Evolutionary conservation across 2,888 invertebrate species (phyloP), one percentile per base, ranked within the genome.

Genomic region (Cheilosia grossa): DNA sequence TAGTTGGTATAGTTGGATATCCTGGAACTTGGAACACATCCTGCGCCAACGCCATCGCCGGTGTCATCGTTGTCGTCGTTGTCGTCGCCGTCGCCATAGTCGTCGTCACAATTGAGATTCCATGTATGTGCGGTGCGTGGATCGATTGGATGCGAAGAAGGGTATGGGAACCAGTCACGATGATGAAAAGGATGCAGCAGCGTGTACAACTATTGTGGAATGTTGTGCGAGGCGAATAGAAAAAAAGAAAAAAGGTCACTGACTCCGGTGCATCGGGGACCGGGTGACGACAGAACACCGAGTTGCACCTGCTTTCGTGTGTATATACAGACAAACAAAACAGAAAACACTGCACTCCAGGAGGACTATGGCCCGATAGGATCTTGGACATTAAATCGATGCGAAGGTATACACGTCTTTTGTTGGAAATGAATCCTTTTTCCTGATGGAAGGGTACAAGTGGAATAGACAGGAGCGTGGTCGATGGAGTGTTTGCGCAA

Each of bases 301-400:
- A 54, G 58, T 75, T 80, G 83, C 83, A 83, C 83, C 83, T 83
- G 83, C 83, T 66, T 66, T 80, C 75, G 74, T 80, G 74, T 70
- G 59, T 74, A 56, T 67, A 59, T 61, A 19, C 54, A 63, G 27
- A 63, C 61, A 64, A 73, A 69, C 79, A 69, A 58, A 66, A 67
- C 54, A 63, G 56, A 69, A 58, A 66, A 67, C 54, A 63, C 56
- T 61, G 33, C 63, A 33, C 61, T 67, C 33, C 17, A 9, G n/a
- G 51, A 13, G 42, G 51, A 63, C 27, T 44, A 19, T 24, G 21
- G 37, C 58, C 66, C 73, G 83, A 83, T 83, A 83, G 64, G 74
- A 83, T 83, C 83, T 83, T 70, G 83, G 83, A 80, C 83, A 80
- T 79, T 70, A 75, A 83, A 83, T 74, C 80, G 83, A 80, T 80